Evolutionary conservation across 2,888 invertebrate genomes (phyloP).

Genomic region (Trisateles emortualis): DNA sequence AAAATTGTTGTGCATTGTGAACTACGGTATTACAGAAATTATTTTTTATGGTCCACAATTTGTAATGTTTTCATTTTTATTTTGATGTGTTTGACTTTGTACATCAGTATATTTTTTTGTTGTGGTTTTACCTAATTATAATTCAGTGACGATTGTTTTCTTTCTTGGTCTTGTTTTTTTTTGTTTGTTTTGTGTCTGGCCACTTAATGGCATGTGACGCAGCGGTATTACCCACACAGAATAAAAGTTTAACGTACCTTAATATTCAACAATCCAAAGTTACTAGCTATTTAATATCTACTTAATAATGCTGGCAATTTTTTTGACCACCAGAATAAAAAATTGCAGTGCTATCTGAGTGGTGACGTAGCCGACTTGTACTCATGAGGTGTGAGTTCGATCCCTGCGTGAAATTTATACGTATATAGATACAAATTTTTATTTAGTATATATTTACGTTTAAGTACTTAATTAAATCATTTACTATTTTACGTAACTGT

Average conservation of each 20-base stretch:
- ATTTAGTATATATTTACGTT: no score
- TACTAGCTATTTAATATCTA: not conserved
- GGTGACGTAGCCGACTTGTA: no score
- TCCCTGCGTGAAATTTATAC: no score
- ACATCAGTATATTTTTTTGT: not conserved
- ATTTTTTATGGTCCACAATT: not conserved
- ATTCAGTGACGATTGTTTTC: not conserved
- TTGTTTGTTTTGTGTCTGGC: not conserved
- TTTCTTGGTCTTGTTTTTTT: not conserved
- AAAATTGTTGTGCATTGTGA: slow-evolving; percentile 31
- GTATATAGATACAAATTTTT: no score
- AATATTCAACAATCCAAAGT: slow-evolving; percentile 22
- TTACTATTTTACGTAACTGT: no score
- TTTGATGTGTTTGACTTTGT: slow-evolving; percentile 1
- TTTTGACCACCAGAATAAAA: no score
- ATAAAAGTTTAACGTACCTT: slow-evolving; percentile 33
- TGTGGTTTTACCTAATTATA: not conserved
- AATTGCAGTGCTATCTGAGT: no score
- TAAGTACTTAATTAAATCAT: no score
- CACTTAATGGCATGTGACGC: slow-evolving; percentile 24
- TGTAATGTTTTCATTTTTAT: not conserved
- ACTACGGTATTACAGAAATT: slow-evolving; percentile 9
- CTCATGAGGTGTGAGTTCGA: no score
- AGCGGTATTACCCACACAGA: slow-evolving; percentile 25
- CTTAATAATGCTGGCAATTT: no score